These are phyloP conservation scores for Macropus fuliginosus DNA, from an alignment of 2,797 vertebrate genomes.

Conservation along the genomic window DNA sequence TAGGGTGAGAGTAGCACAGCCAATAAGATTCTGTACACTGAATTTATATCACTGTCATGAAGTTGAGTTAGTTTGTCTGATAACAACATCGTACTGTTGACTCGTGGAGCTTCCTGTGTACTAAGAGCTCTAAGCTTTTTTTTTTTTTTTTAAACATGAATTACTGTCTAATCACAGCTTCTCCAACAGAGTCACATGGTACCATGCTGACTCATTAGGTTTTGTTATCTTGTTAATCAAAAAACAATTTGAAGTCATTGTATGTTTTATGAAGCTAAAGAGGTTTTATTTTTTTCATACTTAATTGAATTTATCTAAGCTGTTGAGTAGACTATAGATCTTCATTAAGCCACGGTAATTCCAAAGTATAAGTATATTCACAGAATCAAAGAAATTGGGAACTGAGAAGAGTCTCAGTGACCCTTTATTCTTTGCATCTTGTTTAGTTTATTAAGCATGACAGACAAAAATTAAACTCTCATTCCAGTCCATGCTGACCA, in stretches of 20 bases:
- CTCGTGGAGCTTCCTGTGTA: neutral
- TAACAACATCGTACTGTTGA: neutral
- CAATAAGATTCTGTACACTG: neutral
- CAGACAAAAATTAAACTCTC: slow-evolving; percentile 41
- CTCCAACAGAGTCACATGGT: neutral
- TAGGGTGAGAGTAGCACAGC: neutral
- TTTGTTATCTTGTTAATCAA: neutral
- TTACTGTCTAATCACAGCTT: neutral
- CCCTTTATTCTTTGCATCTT: slow-evolving; percentile 19
- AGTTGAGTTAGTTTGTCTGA: neutral
- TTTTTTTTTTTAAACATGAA: neutral
- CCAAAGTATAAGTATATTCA: neutral
- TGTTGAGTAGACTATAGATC: slow-evolving; percentile 2
- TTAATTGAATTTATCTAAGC: slow-evolving; percentile 13
- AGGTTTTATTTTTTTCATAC: neutral
- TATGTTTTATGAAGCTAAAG: neutral
- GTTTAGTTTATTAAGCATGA: slow-evolving; percentile 50
- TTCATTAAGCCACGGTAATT: slow-evolving; percentile 25
- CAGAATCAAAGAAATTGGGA: neutral
- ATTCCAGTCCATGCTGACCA: slow-evolving; percentile 56
- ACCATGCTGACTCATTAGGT: neutral
- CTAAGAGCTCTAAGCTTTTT: neutral
- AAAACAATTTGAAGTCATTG: neutral
- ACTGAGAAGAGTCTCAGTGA: neutral
- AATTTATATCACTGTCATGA: neutral